Percentiles rank a stretch among this genome's conserved stretches.
Evolutionary conservation across 2,797 vertebrate genomes (phyloP).

Genomic region (Streptopelia turtur): DNA sequence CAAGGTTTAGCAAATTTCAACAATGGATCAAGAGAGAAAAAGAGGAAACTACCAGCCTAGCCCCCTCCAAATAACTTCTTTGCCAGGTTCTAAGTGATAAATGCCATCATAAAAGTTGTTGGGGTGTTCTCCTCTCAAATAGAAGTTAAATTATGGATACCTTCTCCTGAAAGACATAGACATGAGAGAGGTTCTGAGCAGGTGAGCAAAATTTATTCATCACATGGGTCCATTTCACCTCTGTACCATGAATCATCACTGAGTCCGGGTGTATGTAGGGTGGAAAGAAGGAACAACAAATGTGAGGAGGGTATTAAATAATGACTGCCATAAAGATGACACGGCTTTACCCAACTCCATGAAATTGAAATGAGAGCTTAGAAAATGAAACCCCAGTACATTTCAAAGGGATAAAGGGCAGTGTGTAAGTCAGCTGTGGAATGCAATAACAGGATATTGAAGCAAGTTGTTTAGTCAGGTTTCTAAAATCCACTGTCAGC

Average conservation of each 20-base stretch:
- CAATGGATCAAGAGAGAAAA: constrained; percentile 17
- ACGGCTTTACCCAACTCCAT: constrained; percentile 3
- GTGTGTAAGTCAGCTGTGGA: neutral
- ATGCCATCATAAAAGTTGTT: constrained; percentile 34
- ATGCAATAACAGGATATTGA: neutral
- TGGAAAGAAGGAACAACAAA: constrained; percentile 41
- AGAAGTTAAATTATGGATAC: constrained; percentile 22
- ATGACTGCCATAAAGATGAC: neutral
- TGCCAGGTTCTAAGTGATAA: constrained; percentile 33
- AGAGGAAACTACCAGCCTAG: neutral
- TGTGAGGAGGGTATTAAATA: constrained; percentile 40
- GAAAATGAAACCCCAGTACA: constrained; percentile 29
- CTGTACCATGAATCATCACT: neutral
- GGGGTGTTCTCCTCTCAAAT: constrained; percentile 33
- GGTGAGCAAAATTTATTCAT: constrained; percentile 29
- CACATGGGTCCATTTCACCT: constrained; percentile 3
- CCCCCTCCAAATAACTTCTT: constrained; percentile 6
- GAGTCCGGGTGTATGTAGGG: neutral
- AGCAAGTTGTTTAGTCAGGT: constrained; percentile 8
- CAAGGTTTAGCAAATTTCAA: constrained; percentile 41
- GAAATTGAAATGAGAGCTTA: constrained; percentile 38
- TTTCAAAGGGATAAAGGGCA: constrained; percentile 2
- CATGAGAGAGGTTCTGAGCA: neutral
- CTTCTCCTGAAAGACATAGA: constrained; percentile 26
- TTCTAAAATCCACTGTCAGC: constrained; percentile 27